phyloP scores from a whole-genome alignment of 2,888 invertebrate species.

The Spodoptera picta region DNA sequence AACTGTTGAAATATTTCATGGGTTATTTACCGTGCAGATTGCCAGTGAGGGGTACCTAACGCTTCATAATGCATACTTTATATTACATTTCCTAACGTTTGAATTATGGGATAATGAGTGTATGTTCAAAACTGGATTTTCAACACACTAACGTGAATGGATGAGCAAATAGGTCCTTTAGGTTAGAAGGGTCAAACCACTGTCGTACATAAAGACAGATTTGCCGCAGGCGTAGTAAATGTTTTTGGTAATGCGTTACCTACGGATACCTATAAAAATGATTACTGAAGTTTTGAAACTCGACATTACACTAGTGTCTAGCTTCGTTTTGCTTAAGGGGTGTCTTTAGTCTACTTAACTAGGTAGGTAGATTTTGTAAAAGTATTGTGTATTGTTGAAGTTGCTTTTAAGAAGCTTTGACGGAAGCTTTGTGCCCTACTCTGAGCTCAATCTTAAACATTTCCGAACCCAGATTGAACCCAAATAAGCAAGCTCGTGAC shows the following conservation, averaged over 20 bases:
- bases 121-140: conserved; percentile 9
- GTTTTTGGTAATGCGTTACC: background rate
- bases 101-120: conserved; percentile 30
- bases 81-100: conserved; percentile 39
- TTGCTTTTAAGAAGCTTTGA: no score
- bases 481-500: no score
- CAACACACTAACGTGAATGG: conserved; percentile 15
- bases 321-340: no score
- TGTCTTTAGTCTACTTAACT: no score
- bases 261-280: background rate
- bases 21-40: conserved; percentile 40
- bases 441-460: no score
- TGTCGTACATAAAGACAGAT: background rate
- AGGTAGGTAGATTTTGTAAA: no score
- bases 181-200: conserved; percentile 11
- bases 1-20: conserved; percentile 32
- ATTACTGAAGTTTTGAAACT: no score
- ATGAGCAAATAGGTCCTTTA: conserved; percentile 7
- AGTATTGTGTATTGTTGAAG: no score
- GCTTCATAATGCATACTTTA: conserved; percentile 25
- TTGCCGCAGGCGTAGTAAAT: background rate
- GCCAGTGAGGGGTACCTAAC: conserved; percentile 41
- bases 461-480: no score
- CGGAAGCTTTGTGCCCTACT: no score
- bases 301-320: no score